Base-by-base conservation (phyloP, 2,113 vertebrate genomes). In the Shinisaurus crocodilurus region DNA sequence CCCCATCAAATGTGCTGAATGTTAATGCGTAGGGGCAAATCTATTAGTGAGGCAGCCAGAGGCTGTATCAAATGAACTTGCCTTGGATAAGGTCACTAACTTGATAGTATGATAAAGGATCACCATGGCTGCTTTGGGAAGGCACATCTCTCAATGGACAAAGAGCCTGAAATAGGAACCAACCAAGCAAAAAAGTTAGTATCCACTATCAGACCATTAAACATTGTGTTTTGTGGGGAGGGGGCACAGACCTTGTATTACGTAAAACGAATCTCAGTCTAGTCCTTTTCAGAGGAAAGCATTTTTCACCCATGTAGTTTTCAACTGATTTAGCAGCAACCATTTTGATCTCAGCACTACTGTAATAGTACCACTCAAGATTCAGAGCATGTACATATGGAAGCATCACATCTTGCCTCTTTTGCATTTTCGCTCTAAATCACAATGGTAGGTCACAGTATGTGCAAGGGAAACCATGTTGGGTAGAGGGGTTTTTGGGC, bases 21-120 rank as follows among this genome's bases (percentile, higher is more conserved):
- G 65, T 5, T 82, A 88, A 85, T 18, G 5, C n/a, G 15, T 13
- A 27, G 45, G 60, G 85, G 50, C 1, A 34, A 0, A 0, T 69
- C 10, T 0, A 10, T 48, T 6, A 85, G 89, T 69, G 86, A 25
- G 2, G 0, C 60, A 15, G 69, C 13, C 32, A 74, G 37, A 82
- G 1, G 1, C 40, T 13, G 15, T 67, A 54, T 3, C n/a, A 88
- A 32, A 80, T 43, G 18, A 75, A 77, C 85, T 91, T 95, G 98
- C 99, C 99, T 98, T 97, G 97, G 92, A 99, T 99, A 34, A 99
- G 96, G 95, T 99, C 99, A 84, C 99, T 98, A 20, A 97, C 96
- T 94, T 99, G 99, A 89, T 98, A 99, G 85, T 99, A 99, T 1
- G 98, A 99, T 77, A 99, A 96, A 85, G 99, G 99, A 95, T 99